Conservation (phyloP, 2,797 vertebrate genomes). For the Oophaga sylvatica region DNA sequence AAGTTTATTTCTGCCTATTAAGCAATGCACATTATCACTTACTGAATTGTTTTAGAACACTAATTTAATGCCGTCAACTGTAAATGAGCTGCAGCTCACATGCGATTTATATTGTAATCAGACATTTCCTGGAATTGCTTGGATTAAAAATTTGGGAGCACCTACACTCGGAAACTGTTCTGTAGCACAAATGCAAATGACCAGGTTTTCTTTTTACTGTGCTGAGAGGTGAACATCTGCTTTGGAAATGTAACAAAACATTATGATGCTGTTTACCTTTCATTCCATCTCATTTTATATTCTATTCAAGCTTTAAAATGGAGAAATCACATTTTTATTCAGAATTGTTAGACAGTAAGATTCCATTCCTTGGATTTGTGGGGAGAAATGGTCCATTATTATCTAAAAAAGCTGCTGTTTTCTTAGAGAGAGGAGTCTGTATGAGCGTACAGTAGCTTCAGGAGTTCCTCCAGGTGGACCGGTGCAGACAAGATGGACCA, state of each 20-base stretch:
- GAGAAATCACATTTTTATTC: not conserved
- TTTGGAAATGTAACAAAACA: constrained; percentile 53
- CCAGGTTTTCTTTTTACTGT: constrained; percentile 47
- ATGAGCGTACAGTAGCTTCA: not conserved
- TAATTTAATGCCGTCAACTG: constrained; percentile 39
- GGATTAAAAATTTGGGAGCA: constrained; percentile 45
- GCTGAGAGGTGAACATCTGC: constrained; percentile 49
- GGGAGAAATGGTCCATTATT: constrained; percentile 9
- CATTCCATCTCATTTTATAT: constrained; percentile 17
- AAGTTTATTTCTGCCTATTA: constrained; percentile 14
- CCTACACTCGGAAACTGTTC: constrained; percentile 38
- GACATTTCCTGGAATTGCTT: constrained; percentile 53
- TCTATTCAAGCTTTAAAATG: constrained; percentile 15
- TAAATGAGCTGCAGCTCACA: constrained; percentile 49
- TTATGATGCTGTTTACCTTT: not conserved
- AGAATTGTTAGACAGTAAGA: not conserved
- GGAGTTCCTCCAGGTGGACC: not conserved
- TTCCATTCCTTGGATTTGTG: not conserved
- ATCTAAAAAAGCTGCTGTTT: not conserved
- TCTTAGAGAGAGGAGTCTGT: not conserved
- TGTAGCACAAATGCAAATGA: constrained; percentile 40
- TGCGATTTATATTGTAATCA: constrained; percentile 54
- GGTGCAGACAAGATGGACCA: not conserved
- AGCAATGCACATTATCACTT: constrained; percentile 29
- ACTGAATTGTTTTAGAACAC: constrained; percentile 36